Evolutionary conservation across 2,888 invertebrate genomes (phyloP).

Genomic region (Dicyrtoma fusca): DNA sequence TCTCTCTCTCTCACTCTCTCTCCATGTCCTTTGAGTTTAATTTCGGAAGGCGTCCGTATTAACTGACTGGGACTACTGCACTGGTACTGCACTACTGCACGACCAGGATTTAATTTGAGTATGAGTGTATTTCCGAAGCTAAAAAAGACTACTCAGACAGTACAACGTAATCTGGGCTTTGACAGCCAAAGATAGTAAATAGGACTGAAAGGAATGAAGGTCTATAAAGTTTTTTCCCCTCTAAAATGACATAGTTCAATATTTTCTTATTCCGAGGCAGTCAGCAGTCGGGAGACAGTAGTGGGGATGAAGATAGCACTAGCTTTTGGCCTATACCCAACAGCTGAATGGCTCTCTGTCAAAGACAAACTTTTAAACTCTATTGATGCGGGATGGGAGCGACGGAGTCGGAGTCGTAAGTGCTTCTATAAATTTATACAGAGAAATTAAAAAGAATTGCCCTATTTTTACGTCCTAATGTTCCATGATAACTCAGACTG

Average conservation of each 20-base stretch:
- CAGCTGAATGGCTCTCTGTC: conserved; percentile 17
- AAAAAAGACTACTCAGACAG: neutral
- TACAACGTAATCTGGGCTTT: neutral
- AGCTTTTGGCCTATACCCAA: conserved; percentile 25
- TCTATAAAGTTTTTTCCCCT: conserved; percentile 6
- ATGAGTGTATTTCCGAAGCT: neutral
- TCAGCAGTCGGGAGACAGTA: conserved; percentile 4
- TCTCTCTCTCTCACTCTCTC: neutral
- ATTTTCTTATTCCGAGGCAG: conserved; percentile 13
- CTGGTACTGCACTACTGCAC: no score
- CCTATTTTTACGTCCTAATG: no score
- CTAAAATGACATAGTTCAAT: conserved; percentile 17
- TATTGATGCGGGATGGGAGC: neutral
- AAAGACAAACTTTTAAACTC: conserved; percentile 18
- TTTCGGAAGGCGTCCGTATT: neutral
- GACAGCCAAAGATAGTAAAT: neutral
- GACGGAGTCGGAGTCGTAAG: neutral
- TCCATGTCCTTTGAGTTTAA: conserved; percentile 1
- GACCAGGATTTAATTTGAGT: no score
- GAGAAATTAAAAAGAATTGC: no score
- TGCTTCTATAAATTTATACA: neutral
- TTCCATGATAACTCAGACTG: no score
- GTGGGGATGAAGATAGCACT: neutral
- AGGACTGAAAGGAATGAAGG: neutral
- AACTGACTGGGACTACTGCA: no score